Conservation (phyloP, 2,113 vertebrate genomes). For the Aegotheles bennettii region DNA sequence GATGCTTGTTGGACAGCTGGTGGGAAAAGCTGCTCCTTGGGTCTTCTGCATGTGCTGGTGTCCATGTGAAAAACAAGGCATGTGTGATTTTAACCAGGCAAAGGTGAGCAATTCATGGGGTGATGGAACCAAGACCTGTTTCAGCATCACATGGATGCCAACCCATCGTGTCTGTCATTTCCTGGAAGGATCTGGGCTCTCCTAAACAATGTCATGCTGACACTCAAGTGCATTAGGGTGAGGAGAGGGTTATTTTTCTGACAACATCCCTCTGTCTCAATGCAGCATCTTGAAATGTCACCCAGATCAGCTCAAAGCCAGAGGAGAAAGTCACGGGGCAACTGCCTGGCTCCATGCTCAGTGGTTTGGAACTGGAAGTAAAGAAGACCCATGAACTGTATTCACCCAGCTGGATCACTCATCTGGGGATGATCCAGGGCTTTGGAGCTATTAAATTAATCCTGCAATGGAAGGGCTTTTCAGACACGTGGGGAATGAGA, state of each 20-base stretch:
- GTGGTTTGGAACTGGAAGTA: neutral
- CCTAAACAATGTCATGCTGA: neutral
- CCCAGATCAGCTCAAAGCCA: neutral
- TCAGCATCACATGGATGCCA: neutral
- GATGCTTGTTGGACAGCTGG: neutral
- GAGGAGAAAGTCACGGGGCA: neutral
- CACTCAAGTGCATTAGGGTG: neutral
- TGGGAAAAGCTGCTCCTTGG: neutral
- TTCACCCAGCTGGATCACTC: neutral
- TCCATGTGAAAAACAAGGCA: fast-evolving
- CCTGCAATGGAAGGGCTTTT: neutral
- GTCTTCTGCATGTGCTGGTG: neutral
- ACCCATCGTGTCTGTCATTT: fast-evolving
- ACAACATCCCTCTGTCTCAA: neutral
- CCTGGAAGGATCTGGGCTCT: neutral
- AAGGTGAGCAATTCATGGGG: neutral
- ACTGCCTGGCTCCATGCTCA: neutral
- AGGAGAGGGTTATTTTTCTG: neutral
- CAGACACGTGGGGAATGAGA: neutral
- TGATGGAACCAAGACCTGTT: fast-evolving
- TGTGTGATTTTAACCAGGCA: neutral
- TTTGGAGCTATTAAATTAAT: neutral
- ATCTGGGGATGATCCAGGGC: neutral
- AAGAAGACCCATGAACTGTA: fast-evolving
- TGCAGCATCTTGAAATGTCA: neutral